Evolutionary conservation across 2,113 vertebrate species (phyloP).

Genomic region (Sinosuthora webbiana): DNA sequence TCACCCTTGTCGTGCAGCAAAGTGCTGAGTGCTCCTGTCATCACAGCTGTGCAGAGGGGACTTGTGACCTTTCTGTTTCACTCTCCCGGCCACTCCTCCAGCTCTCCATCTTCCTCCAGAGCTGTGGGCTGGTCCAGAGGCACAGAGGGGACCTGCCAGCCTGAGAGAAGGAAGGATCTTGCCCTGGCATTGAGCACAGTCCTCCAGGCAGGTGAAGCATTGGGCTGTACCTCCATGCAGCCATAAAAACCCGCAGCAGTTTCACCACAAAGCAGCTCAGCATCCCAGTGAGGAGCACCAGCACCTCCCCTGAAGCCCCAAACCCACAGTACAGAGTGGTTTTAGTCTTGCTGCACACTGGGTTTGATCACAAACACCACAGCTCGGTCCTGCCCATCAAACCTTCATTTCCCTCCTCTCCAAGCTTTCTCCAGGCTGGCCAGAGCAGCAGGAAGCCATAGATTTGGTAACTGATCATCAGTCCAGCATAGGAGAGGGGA

Average conservation of each 20-base stretch:
- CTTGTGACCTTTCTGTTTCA: neutral
- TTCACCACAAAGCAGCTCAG: neutral
- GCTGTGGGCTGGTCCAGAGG: neutral
- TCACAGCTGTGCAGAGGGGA: neutral
- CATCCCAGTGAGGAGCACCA: neutral
- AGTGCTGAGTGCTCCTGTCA: neutral
- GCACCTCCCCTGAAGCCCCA: neutral
- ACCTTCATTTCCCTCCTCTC: neutral
- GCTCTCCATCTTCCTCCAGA: neutral
- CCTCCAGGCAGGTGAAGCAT: neutral
- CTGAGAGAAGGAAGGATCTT: neutral
- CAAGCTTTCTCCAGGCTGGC: neutral
- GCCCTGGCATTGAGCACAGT: neutral
- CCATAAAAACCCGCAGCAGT: neutral
- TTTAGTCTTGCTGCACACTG: neutral
- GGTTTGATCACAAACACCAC: neutral
- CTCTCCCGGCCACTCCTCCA: neutral
- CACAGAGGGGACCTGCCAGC: neutral
- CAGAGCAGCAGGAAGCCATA: neutral
- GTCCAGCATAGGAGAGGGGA: neutral
- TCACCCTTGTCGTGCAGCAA: neutral
- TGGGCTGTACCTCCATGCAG: neutral
- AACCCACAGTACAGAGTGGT: accelerated
- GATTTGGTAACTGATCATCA: neutral
- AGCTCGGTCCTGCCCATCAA: neutral